Evolutionary conservation across 1,140 invertebrate species (phyloP).

Genomic region (Heliothis subflexa): DNA sequence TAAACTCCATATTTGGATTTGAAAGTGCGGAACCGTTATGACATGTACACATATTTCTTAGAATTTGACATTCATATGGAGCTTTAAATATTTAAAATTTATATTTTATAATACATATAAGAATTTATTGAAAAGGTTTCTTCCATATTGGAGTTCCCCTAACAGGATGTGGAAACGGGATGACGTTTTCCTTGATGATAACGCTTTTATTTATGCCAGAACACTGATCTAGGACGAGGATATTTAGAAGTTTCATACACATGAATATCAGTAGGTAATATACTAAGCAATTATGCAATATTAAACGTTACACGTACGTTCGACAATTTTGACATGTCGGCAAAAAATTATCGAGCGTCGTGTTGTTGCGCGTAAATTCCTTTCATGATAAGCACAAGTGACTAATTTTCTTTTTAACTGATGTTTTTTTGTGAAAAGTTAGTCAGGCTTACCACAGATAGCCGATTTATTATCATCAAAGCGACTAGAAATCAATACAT

Average conservation of each 20-base stretch:
- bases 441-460: neutral
- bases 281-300: neutral
- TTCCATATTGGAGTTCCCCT: neutral
- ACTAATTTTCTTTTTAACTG: neutral
- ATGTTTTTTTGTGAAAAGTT: neutral
- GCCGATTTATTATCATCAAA: no score
- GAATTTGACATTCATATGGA: neutral
- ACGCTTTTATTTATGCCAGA: neutral
- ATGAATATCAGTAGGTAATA: neutral
- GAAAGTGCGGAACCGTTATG: constrained; percentile 29
- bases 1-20: neutral
- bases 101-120: neutral
- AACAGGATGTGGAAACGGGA: neutral
- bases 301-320: neutral
- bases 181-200: constrained; percentile 15
- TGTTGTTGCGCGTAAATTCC: neutral
- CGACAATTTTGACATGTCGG: constrained; percentile 4
- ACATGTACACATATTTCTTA: neutral
- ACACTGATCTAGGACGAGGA: neutral
- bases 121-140: neutral
- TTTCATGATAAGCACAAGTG: constrained; percentile 8
- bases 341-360: constrained; percentile 10
- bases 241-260: neutral
- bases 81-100: neutral
- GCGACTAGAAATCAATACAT: neutral